phyloP scores from a whole-genome alignment of 1,140 invertebrate genomes.

The Lethrus apterus region DNA sequence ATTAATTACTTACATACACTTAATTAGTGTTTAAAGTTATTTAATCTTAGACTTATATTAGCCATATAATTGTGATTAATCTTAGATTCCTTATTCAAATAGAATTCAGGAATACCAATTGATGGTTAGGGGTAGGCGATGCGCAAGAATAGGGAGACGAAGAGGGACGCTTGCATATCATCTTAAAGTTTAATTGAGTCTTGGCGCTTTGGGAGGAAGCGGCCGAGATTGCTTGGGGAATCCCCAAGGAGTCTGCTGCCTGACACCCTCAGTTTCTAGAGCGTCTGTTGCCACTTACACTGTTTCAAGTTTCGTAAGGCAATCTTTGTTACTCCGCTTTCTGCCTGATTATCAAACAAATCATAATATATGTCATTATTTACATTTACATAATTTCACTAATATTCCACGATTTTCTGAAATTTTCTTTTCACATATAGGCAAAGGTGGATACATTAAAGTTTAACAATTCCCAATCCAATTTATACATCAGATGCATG shows the following conservation, averaged over 20 bases:
- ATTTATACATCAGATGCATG: too few relatives aligned
- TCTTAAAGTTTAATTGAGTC: conserved; percentile 67
- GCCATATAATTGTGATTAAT: too few relatives aligned
- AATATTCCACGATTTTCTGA: too few relatives aligned
- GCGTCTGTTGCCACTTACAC: conserved; percentile 31
- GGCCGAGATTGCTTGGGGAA: conserved; percentile 48
- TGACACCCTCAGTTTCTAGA: conserved; percentile 33
- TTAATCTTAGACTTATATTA: too few relatives aligned
- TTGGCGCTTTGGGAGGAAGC: conserved; percentile 46
- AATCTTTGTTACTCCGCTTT: conserved; percentile 19
- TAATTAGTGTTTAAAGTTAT: too few relatives aligned
- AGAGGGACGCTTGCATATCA: conserved; percentile 51
- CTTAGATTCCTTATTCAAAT: too few relatives aligned
- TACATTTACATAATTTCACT: too few relatives aligned
- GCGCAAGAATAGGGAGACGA: conserved; percentile 23
- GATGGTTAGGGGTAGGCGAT: conserved; percentile 7
- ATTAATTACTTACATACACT: too few relatives aligned
- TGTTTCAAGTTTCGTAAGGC: conserved; percentile 14
- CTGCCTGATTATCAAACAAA: conserved; percentile 27
- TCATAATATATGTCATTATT: conserved; percentile 21
- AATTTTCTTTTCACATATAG: too few relatives aligned
- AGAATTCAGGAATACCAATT: too few relatives aligned
- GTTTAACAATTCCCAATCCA: too few relatives aligned
- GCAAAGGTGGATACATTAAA: too few relatives aligned
- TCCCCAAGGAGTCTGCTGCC: conserved; percentile 37